These are phyloP conservation scores for Tipula helvola DNA, from an alignment of 2,888 invertebrate genomes.

Conservation along the genomic window DNA sequence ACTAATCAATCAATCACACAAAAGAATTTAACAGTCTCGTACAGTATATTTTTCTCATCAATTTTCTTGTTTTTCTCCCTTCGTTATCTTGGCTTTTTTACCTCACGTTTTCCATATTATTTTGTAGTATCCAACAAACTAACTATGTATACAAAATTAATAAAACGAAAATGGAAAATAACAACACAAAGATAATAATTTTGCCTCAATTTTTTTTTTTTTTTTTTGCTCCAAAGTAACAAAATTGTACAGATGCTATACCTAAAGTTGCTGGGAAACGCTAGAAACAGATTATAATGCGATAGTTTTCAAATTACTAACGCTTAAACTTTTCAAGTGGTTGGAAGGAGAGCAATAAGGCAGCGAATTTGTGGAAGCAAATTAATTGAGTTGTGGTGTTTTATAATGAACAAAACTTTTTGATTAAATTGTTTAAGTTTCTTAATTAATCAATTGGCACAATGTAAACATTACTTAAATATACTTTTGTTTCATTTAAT, in stretches of 20 bases:
- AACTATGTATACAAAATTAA: not conserved
- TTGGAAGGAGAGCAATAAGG: too few species aligned
- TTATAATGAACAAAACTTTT: too few species aligned
- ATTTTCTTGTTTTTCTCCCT: not conserved
- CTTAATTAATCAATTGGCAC: too few species aligned
- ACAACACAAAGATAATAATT: not conserved
- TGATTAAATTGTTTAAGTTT: too few species aligned
- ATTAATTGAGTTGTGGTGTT: too few species aligned
- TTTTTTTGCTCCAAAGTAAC: too few species aligned
- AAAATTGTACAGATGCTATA: not conserved
- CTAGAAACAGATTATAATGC: not conserved
- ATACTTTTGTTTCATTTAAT: too few species aligned
- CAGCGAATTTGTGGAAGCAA: too few species aligned
- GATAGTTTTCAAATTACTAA: not conserved
- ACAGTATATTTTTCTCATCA: not conserved
- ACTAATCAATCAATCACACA: slow-evolving; percentile 4
- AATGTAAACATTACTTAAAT: too few species aligned
- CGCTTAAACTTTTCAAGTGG: too few species aligned
- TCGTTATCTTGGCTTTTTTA: not conserved
- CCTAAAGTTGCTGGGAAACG: not conserved
- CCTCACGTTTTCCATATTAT: slow-evolving; percentile 4
- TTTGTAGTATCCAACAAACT: not conserved
- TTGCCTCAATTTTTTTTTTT: not conserved
- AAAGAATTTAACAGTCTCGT: not conserved
- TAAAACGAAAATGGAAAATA: not conserved